These are phyloP conservation scores for Tenthredo scrophulariae DNA, from an alignment of 2,888 invertebrate genomes.

Conservation along the genomic window DNA sequence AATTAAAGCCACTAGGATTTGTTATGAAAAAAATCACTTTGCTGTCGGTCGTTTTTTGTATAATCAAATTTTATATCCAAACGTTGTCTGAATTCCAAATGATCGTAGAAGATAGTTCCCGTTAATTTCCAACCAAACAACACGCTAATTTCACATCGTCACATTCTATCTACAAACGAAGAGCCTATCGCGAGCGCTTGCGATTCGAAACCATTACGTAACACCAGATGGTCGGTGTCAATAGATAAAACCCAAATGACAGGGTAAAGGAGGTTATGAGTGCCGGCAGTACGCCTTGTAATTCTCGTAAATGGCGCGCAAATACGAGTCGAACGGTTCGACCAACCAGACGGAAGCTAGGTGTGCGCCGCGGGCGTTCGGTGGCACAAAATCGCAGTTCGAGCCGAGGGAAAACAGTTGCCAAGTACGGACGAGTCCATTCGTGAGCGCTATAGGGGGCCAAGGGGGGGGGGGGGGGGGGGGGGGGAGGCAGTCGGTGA, in stretches of 20 bases:
- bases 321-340: neutral
- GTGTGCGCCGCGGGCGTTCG: slow-evolving; percentile 7
- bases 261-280: neutral
- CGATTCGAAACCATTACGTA: neutral
- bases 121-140: neutral
- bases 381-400: slow-evolving; percentile 4
- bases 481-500: slow-evolving; percentile 10
- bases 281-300: neutral
- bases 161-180: neutral
- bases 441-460: neutral
- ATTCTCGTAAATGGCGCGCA: slow-evolving; percentile 34
- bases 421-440: slow-evolving; percentile 53
- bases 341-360: slow-evolving; percentile 18
- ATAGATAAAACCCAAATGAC: neutral
- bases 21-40: neutral
- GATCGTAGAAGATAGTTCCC: neutral
- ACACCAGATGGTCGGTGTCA: neutral
- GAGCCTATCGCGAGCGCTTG: neutral
- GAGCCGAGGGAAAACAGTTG: slow-evolving; percentile 46
- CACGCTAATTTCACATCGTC: neutral
- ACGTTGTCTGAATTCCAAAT: neutral
- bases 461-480: neutral
- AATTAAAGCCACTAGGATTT: neutral
- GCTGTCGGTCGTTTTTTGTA: neutral
- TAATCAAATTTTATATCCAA: neutral